Base-by-base conservation (phyloP, 2,888 invertebrate species). In the Latrodectus hesperus region DNA sequence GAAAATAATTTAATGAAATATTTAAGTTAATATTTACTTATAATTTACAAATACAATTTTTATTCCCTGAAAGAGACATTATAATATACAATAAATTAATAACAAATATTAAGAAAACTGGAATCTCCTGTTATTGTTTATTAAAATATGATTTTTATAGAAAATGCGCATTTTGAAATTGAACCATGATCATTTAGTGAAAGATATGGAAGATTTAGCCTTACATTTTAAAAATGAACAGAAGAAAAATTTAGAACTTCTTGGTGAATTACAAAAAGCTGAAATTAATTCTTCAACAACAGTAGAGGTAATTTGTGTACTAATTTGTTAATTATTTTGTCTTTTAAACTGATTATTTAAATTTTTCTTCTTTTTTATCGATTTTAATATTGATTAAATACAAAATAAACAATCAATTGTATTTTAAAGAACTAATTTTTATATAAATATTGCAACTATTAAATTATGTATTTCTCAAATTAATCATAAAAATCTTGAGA, bases 191-290 rank as follows among this genome's bases (percentile, higher is more conserved):
- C 91, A 91, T 73, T 90, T 92, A 76, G 85, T 92, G 74, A 90
- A 91, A 87, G 92, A 93, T 89, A 91, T 92, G 91, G 92, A 92
- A 80, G 91, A 90, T 51, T 89, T 92, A 12, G 92, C 92, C 82
- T 88, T 91, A 79, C 91, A 92, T 89, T 89, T 92, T 78, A 92
- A 92, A 89, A 91, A 92, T 74, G 92, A 92, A 89, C 92, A 92
- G 89, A 91, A 91, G 88, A 91, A 91, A 78, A 90, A 90, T 22
- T 89, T 92, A 1, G 90, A 90, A 9, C 90, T 92, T 65, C 91
- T 92, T 84, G 92, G 92, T 85, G 91, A 92, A 85, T 90, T 92
- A 16, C 92, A 92, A 64, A 84, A 73, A 64, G 76, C 81, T 38
- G 77, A 84, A 75, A 74, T 78, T 22, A 80, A 76, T 26, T 53